These are phyloP conservation scores for Trachythela sp. DNA, from an alignment of 64 coral and sea anemone genomes.

Conservation along the genomic window DNA sequence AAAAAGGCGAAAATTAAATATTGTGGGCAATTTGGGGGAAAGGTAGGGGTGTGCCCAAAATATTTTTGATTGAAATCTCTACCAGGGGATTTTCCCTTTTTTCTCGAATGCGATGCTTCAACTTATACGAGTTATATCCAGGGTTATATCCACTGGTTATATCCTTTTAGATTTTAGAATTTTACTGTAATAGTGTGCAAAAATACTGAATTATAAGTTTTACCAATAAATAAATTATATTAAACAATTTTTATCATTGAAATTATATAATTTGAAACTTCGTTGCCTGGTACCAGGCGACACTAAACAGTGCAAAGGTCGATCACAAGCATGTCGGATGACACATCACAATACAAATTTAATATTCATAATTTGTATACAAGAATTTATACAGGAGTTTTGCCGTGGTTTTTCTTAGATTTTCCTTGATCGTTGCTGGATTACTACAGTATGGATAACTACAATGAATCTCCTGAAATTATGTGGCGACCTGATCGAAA, in stretches of 20 bases:
- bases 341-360: not conserved
- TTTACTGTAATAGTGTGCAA: no score
- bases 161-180: no score
- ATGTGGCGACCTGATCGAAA: conserved; percentile 64
- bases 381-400: not conserved
- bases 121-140: no score
- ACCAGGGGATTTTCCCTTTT: no score
- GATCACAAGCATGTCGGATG: not conserved
- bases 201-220: no score
- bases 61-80: no score
- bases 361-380: not conserved
- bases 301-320: not conserved
- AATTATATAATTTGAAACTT: not conserved
- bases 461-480: not conserved
- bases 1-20: not conserved
- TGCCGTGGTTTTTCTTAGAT: not conserved
- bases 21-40: not conserved
- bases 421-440: not conserved
- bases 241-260: no score
- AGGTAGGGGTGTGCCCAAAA: not conserved
- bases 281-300: not conserved
- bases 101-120: no score
- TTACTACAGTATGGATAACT: not conserved
- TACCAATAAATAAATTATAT: no score
- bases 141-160: no score